A percentile compares a stretch with the other conserved stretches of the same genome.
Evolutionary conservation across 2,888 invertebrate genomes (phyloP).

Genomic region (Ormia ochracea): DNA sequence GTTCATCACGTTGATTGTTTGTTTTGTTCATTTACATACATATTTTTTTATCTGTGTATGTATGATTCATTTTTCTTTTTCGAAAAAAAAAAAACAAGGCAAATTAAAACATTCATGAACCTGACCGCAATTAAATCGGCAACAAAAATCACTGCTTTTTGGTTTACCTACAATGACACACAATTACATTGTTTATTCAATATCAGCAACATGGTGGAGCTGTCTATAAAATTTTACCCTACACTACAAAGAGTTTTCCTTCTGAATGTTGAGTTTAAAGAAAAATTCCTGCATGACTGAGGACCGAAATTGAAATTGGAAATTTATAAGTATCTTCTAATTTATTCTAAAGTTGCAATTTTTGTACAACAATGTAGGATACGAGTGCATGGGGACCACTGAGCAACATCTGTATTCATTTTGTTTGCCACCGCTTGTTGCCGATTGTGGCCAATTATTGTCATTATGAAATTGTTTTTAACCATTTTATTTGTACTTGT

Average conservation of each 20-base stretch:
- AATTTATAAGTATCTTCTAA: too few relatives aligned
- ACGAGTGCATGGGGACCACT: not conserved
- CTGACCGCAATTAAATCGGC: not conserved
- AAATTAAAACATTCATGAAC: not conserved
- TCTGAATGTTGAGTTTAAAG: not conserved
- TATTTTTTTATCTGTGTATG: too few relatives aligned
- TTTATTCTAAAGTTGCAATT: too few relatives aligned
- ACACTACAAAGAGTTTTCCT: not conserved
- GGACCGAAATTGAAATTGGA: too few relatives aligned
- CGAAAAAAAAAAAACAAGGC: too few relatives aligned
- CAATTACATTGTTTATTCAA: too few relatives aligned
- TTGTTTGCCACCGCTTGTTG: not conserved
- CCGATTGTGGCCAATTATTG: slow-evolving; percentile 51
- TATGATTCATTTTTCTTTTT: too few relatives aligned
- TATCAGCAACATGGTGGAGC: not conserved
- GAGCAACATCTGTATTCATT: not conserved
- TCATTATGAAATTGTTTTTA: slow-evolving; percentile 51
- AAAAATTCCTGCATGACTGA: too few relatives aligned
- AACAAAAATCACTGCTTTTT: slow-evolving; percentile 2
- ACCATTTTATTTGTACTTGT: slow-evolving; percentile 42
- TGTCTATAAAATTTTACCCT: not conserved
- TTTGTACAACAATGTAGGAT: not conserved
- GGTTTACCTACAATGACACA: slow-evolving; percentile 40
- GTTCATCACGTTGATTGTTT: not conserved
- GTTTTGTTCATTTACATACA: not conserved